Conservation (phyloP, 2,888 invertebrate species). For the Euphydryas editha region DNA sequence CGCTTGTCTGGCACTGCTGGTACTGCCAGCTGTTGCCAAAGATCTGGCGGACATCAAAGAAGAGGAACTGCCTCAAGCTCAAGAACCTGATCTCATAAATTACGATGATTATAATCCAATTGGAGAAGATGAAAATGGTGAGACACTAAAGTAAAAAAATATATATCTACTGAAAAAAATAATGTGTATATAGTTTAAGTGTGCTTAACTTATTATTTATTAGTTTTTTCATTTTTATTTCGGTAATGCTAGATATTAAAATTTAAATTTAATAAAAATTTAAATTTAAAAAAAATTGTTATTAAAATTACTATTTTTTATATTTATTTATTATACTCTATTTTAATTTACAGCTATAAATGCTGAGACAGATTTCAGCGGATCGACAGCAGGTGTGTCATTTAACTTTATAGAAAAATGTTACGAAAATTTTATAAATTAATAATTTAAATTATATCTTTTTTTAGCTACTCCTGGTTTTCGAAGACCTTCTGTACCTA, state of each 20-base stretch:
- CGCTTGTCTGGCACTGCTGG: constrained; percentile 61
- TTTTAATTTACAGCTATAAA: constrained; percentile 55
- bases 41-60: constrained; percentile 54
- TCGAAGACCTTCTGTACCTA: constrained; percentile 33
- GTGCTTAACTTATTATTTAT: too few species aligned
- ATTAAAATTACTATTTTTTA: not conserved
- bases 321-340: too few species aligned
- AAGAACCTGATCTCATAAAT: constrained; percentile 60
- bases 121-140: constrained; percentile 68
- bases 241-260: too few species aligned
- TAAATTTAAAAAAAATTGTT: not conserved
- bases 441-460: not conserved
- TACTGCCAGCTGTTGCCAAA: constrained; percentile 58
- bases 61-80: constrained; percentile 64
- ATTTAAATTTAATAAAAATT: too few species aligned
- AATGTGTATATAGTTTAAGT: too few species aligned
- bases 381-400: constrained; percentile 54
- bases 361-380: constrained; percentile 55
- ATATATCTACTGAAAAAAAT: too few species aligned
- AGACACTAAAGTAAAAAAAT: too few species aligned
- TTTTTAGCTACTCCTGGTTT: constrained; percentile 39
- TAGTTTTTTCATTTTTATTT: too few species aligned
- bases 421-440: not conserved
- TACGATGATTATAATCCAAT: constrained; percentile 70
- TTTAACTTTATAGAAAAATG: too few species aligned